A percentile compares a stretch with the other conserved stretches of the same genome.
These are phyloP conservation scores for Cephonodes hylas DNA, from an alignment of 2,888 invertebrate genomes.

Conservation along the genomic window DNA sequence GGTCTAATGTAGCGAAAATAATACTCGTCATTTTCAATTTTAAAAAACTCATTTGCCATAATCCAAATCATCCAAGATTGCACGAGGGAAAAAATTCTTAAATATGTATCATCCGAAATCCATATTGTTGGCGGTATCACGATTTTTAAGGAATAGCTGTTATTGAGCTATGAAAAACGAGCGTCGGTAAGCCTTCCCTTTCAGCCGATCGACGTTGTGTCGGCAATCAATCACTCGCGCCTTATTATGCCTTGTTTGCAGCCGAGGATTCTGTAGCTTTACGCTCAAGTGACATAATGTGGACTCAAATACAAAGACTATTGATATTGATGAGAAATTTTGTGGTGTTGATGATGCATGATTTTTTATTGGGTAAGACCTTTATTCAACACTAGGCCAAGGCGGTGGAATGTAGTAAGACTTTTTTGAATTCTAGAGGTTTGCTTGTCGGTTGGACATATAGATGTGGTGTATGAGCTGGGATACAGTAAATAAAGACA, in stretches of 20 bases:
- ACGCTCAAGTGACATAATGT: not conserved
- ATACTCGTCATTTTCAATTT: too few relatives aligned
- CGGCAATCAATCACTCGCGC: not conserved
- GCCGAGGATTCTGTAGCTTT: not conserved
- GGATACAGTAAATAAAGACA: too few relatives aligned
- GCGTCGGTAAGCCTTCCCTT: not conserved
- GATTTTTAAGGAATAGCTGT: not conserved
- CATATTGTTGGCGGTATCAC: not conserved
- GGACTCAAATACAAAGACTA: not conserved
- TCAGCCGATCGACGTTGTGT: not conserved
- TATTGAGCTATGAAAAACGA: conserved; percentile 3
- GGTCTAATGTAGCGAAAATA: too few relatives aligned
- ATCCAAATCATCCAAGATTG: too few relatives aligned
- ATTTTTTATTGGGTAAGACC: not conserved
- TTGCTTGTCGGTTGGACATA: too few relatives aligned
- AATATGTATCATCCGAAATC: not conserved
- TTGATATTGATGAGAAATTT: not conserved
- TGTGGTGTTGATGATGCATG: not conserved
- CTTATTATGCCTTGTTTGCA: not conserved
- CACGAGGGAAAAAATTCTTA: not conserved
- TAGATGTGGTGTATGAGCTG: too few relatives aligned
- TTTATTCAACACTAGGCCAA: too few relatives aligned
- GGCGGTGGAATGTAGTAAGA: too few relatives aligned
- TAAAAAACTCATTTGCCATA: too few relatives aligned
- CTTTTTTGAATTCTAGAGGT: too few relatives aligned